A percentile compares a stretch with the other conserved stretches of the same genome.
Conservation (phyloP, 2,113 vertebrate species). For the Melanocharis versteri region DNA sequence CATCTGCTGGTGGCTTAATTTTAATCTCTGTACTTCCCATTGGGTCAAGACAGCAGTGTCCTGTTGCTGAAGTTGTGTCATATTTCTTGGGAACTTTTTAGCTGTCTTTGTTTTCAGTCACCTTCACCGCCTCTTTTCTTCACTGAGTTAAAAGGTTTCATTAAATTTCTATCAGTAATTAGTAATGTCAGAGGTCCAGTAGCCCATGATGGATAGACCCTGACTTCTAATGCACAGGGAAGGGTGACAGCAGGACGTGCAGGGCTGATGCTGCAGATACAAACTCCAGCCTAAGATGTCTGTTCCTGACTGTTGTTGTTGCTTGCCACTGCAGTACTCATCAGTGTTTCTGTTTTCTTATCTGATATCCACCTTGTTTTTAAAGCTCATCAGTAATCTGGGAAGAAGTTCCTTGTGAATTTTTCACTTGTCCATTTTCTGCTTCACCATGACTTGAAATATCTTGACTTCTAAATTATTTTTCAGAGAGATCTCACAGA, state of each 20-base stretch:
- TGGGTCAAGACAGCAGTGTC: background rate
- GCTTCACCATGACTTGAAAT: background rate
- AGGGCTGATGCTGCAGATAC: background rate
- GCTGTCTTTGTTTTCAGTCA: background rate
- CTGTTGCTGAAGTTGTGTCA: background rate
- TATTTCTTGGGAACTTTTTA: background rate
- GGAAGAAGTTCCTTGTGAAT: background rate
- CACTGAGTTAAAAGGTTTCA: background rate
- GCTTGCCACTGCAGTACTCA: background rate
- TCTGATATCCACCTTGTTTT: background rate
- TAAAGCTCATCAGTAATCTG: background rate
- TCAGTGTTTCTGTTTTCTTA: background rate
- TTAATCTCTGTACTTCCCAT: background rate
- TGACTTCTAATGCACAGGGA: background rate
- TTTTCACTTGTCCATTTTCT: background rate
- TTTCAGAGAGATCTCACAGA: constrained; percentile 81
- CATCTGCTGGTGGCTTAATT: background rate
- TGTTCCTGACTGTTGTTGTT: background rate
- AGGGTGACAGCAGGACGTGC: background rate
- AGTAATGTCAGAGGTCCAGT: background rate
- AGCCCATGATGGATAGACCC: background rate
- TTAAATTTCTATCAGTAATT: background rate
- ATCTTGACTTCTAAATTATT: constrained; percentile 49
- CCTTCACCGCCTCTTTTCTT: background rate
- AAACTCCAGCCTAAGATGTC: background rate